These are phyloP conservation scores for Tiliacea citrago DNA, from an alignment of 2,888 invertebrate species.

Conservation along the genomic window DNA sequence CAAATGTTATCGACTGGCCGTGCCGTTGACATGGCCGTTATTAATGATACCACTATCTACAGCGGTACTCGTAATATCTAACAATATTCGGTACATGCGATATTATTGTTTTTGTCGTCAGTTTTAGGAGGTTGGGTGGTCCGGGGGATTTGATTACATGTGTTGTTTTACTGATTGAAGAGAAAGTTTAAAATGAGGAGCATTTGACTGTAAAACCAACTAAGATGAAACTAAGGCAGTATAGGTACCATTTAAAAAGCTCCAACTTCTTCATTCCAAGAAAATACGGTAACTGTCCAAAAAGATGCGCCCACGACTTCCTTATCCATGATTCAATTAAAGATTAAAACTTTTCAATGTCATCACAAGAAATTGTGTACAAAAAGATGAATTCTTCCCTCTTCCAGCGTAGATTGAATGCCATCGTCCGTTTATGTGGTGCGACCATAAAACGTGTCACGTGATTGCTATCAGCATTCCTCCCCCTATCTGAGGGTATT, in stretches of 20 bases:
- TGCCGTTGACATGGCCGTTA: constrained; percentile 76
- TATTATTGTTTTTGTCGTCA: constrained; percentile 68
- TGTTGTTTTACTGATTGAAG: constrained; percentile 12
- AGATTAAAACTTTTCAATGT: constrained; percentile 58
- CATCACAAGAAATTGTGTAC: constrained; percentile 50
- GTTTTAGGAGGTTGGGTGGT: constrained; percentile 65
- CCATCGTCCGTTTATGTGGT: constrained; percentile 68
- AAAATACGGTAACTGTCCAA: constrained; percentile 25
- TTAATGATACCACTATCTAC: constrained; percentile 75
- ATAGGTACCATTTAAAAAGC: constrained; percentile 1
- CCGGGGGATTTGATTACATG: constrained; percentile 28
- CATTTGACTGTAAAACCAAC: constrained; percentile 13
- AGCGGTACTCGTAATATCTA: constrained; percentile 70
- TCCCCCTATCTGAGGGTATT: constrained; percentile 74
- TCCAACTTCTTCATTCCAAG: constrained; percentile 15
- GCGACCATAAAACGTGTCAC: constrained; percentile 73
- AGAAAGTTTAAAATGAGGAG: constrained; percentile 10
- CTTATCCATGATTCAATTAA: constrained; percentile 55
- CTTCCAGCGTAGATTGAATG: constrained; percentile 68
- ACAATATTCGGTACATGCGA: constrained; percentile 69
- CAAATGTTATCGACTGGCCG: constrained; percentile 78
- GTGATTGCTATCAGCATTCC: constrained; percentile 79
- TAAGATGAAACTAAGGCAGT: constrained; percentile 3
- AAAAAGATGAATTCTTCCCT: constrained; percentile 60
- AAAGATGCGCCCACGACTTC: constrained; percentile 41